Conservation (phyloP, 2,888 invertebrate species). For the Buathra laborator region DNA sequence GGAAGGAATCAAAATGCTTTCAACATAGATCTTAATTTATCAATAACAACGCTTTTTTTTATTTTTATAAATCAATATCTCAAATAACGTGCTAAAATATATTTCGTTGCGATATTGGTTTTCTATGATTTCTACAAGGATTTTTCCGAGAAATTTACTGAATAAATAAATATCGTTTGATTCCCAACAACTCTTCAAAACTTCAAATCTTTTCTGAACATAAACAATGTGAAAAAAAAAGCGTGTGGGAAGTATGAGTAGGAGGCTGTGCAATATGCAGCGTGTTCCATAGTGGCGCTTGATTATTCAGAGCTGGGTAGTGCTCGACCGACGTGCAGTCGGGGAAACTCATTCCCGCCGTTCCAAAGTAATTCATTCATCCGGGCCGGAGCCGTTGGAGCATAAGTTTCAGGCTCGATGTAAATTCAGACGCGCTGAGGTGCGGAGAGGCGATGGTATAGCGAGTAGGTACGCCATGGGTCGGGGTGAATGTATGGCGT, state of each 20-base stretch:
- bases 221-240: conserved; percentile 10
- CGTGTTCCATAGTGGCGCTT: not conserved
- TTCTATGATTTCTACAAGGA: not conserved
- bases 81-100: no score
- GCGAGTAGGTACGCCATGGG: conserved; percentile 18
- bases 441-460: conserved; percentile 7
- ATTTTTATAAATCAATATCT: no score
- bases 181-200: not conserved
- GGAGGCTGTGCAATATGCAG: conserved; percentile 21
- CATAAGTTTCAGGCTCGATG: conserved; percentile 50
- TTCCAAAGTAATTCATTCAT: conserved; percentile 43
- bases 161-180: no score
- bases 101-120: not conserved
- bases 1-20: no score
- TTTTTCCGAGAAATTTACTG: conserved; percentile 1
- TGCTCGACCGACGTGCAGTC: conserved; percentile 29
- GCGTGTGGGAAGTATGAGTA: not conserved
- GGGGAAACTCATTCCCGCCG: conserved; percentile 37
- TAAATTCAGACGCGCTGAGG: conserved; percentile 48
- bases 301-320: conserved; percentile 51
- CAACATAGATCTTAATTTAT: no score
- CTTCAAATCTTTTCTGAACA: not conserved
- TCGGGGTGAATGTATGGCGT: conserved; percentile 41
- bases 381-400: conserved; percentile 36
- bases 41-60: no score